These are phyloP conservation scores for Chiloscyllium plagiosum DNA, from an alignment of 2,113 vertebrate species.

Conservation along the genomic window DNA sequence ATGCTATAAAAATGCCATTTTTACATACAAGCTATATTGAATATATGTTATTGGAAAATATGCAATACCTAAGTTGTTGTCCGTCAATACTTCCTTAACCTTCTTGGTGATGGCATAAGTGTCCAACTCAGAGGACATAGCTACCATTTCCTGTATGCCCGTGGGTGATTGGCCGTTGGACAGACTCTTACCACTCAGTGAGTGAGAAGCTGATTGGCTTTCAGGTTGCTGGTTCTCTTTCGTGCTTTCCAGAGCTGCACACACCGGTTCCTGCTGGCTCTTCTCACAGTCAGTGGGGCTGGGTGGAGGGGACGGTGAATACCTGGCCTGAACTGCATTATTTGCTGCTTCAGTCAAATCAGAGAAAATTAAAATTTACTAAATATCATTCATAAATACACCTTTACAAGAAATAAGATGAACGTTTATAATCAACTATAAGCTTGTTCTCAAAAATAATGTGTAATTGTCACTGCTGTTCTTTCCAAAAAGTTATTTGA, in stretches of 20 bases:
- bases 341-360: conserved; percentile 49
- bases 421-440: neutral
- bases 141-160: conserved; percentile 94
- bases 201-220: conserved; percentile 47
- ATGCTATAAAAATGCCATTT: neutral
- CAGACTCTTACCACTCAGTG: conserved; percentile 49
- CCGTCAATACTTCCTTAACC: conserved; percentile 94
- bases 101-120: conserved; percentile 95
- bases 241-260: conserved; percentile 80
- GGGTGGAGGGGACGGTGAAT: conserved; percentile 76
- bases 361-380: neutral
- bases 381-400: neutral
- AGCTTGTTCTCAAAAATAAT: neutral
- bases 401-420: neutral
- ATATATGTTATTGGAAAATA: neutral
- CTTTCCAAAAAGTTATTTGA: neutral
- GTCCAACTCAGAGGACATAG: conserved; percentile 90
- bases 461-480: neutral
- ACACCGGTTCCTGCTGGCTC: conserved; percentile 64
- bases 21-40: neutral
- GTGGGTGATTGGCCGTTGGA: conserved; percentile 59
- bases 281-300: conserved; percentile 57
- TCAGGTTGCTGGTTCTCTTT: conserved; percentile 88
- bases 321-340: conserved; percentile 65
- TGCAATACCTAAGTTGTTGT: conserved; percentile 89